A percentile compares a stretch with the other conserved stretches of the same genome.
These are phyloP conservation scores for Hipposideros larvatus DNA, from an alignment of 2,797 vertebrate species.

Conservation along the genomic window DNA sequence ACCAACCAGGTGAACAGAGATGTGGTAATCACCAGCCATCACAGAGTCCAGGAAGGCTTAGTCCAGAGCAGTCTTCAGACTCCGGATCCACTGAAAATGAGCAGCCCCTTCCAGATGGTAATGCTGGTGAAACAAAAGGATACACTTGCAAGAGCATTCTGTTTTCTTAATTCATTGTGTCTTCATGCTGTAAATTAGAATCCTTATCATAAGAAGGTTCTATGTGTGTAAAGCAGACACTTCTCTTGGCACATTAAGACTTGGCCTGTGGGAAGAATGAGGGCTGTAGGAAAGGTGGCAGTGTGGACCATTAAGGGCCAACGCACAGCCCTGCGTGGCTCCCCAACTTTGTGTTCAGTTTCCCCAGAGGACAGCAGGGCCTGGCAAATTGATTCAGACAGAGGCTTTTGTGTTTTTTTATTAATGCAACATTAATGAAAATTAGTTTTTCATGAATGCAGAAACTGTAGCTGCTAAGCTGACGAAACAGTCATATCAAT, in stretches of 20 bases:
- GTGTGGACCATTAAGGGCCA: fast-evolving
- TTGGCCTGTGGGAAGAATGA: not conserved
- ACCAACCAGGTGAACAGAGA: slow-evolving; percentile 74
- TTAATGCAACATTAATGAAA: not conserved
- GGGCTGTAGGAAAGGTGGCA: not conserved
- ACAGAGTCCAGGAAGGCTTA: slow-evolving; percentile 73
- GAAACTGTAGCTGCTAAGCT: not conserved
- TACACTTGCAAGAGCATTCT: slow-evolving; percentile 51
- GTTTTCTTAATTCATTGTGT: not conserved
- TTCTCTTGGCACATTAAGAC: fast-evolving
- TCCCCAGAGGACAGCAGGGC: not conserved
- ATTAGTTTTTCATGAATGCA: not conserved
- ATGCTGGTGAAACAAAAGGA: not conserved
- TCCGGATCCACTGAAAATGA: slow-evolving; percentile 67
- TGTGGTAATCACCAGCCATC: not conserved
- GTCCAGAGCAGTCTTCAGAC: slow-evolving; percentile 66
- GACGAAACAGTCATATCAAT: not conserved
- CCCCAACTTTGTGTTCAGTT: not conserved
- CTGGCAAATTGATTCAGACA: not conserved
- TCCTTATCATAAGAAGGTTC: not conserved
- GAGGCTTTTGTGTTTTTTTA: not conserved
- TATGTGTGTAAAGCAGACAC: not conserved
- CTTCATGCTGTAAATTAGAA: not conserved
- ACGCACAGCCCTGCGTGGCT: not conserved
- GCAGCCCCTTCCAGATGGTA: slow-evolving; percentile 56